Evolutionary conservation across 2,797 vertebrate species (phyloP).

Genomic region (Falco concolor): DNA sequence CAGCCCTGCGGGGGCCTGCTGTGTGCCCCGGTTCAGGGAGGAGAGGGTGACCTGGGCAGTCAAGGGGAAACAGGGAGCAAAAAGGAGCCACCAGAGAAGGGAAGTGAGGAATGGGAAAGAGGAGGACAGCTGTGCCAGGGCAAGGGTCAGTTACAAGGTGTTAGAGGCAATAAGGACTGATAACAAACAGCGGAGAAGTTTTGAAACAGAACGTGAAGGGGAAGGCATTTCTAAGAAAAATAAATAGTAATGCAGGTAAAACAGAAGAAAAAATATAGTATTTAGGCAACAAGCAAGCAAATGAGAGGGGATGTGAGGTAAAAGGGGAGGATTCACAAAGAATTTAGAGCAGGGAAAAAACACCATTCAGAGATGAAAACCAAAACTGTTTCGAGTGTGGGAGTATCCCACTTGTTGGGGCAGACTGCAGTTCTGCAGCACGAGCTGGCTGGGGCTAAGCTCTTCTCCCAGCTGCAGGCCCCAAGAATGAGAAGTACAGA

Average conservation of each 20-base stretch:
- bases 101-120: not conserved
- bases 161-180: not conserved
- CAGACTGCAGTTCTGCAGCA: not conserved
- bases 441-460: not conserved
- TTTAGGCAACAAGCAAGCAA: not conserved
- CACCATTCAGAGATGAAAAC: not conserved
- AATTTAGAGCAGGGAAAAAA: not conserved
- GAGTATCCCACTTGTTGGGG: not conserved
- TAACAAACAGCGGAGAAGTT: not conserved
- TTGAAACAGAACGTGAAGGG: not conserved
- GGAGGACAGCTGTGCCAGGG: not conserved
- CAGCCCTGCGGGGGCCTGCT: not conserved
- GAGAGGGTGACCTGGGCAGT: not conserved
- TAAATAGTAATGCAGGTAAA: not conserved
- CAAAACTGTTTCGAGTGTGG: not conserved
- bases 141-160: not conserved
- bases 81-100: not conserved
- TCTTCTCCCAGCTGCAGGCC: not conserved
- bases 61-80: not conserved
- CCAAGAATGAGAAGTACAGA: not conserved
- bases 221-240: not conserved
- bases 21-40: fast-evolving
- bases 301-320: not conserved
- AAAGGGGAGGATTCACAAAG: not conserved
- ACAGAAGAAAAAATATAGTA: not conserved